Evolutionary conservation across 92 coral and sea anemone genomes (phyloP), one percentile per base, ranked within the genome.

Genomic region (Palythoa grandiflora): DNA sequence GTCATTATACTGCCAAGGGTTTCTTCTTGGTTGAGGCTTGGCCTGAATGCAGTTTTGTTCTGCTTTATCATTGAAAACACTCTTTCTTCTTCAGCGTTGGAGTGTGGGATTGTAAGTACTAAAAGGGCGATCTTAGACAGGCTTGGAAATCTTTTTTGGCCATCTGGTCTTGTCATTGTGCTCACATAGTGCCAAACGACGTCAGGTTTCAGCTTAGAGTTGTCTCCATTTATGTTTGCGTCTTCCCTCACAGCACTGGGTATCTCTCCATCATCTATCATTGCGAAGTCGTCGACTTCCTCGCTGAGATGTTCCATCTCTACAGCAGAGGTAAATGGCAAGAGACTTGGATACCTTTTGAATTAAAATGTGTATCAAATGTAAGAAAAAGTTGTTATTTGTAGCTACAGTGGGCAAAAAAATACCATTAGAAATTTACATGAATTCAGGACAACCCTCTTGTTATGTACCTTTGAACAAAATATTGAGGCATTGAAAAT

Each of bases 271-370:
- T 75, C 84, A 28, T 65, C 84, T 84, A 84, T 60, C 87, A 85
- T 89, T 50, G 61, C 53, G 80, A 10, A 90, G 47, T 86, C 90
- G 40, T 90, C 59, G 80, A 90, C 87, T 77, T 90, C 90, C 38
- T 90, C 80, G 0, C 65, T 79, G 81, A 90, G 72, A 3, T 86
- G 73, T 85, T 87, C 90, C 60, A 86, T 70, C 35, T 90, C 87
- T 38, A 77, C 77, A 3, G 90, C 93, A 68, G 89, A 79, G 68
- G 10, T 17, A 71, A 63, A 90, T 68, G 93, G 90, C 80, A 90
- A 78, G 52, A 92, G 91, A 71, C 75, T 79, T 90, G 93, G 91
- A 81, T 90, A 92, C 63, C 95, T 92, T 57, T 57, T 57, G 63
- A 57, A 57, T 10, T 57, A 57, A 12, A 57, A 2, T 57, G 63